Base-by-base conservation (phyloP, 2,888 invertebrate species). In the Lasioglossum lativentre region DNA sequence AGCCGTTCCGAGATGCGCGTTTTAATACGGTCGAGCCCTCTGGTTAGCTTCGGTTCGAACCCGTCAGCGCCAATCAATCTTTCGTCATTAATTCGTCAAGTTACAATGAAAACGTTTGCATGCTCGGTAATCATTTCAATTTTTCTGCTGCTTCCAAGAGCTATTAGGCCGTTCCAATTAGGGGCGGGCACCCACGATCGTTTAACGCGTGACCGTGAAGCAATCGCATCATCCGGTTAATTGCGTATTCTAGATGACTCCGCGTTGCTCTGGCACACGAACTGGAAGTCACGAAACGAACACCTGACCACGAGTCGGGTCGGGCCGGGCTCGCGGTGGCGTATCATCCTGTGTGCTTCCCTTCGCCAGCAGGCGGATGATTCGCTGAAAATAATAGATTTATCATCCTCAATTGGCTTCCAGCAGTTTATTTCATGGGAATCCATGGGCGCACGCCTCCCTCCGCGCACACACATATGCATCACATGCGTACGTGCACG, bases 381-480 rank as follows among this genome's bases (percentile, higher is more conserved):
- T 88, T 87, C 87, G 92, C 72, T 88, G 85, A 87, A 92, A 89
- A 90, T 90, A 92, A 92, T 92, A 91, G 91, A 93, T 93, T 92
- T 90, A 93, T 93, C 93, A 93, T 93, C 90, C 89, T 89, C 91
- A 93, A 94, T 94, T 94, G 93, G 91, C 91, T 90, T 87, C 86
- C 86, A 89, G 90, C 89, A 90, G 92, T 94, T 92, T 90, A 93
- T 93, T 89, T 90, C 89, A 87, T 59, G 82, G 82, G 84, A 81
- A 87, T 85, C 85, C 81, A 85, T 87, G 68, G 88, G 85, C 78
- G 85, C 81, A 78, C 82, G 84, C 85, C 88, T 71, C 80, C 52
- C 68, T 47, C 14, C 16, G 34, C 42, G 30, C 74, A 12, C 45
- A 71, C 19, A 75, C 71, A n/a, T n/a, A 47, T 80, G 71, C 30